A percentile compares a stretch with the other conserved stretches of the same genome.
These are phyloP conservation scores for Arenicola marina DNA, from an alignment of 2,888 invertebrate species.

Conservation along the genomic window DNA sequence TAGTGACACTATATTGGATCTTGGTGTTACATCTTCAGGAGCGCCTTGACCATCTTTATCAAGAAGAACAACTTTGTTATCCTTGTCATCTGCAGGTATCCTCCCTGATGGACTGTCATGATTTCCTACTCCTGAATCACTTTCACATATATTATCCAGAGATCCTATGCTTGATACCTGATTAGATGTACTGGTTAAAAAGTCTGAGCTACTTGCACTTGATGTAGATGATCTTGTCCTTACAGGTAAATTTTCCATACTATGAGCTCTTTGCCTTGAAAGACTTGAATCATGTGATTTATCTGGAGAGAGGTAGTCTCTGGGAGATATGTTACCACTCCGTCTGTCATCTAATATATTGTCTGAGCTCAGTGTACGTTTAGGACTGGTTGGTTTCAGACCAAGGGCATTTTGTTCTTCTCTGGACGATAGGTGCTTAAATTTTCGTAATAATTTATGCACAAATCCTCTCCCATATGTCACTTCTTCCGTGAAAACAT, in stretches of 20 bases:
- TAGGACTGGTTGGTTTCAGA: neutral
- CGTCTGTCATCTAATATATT: constrained; percentile 1
- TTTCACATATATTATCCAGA: too few relatives aligned
- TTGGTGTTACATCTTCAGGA: neutral
- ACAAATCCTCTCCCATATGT: constrained; percentile 54
- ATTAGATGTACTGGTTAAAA: too few relatives aligned
- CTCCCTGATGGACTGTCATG: too few relatives aligned
- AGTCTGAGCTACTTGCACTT: too few relatives aligned
- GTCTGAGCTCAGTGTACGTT: neutral
- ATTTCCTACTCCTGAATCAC: too few relatives aligned
- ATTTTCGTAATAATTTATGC: constrained; percentile 49
- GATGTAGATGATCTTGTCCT: too few relatives aligned
- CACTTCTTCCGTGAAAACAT: constrained; percentile 48
- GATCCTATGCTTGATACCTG: too few relatives aligned
- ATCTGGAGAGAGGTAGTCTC: neutral
- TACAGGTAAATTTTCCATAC: neutral
- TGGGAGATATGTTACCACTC: neutral
- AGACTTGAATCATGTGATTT: neutral
- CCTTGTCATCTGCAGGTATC: too few relatives aligned
- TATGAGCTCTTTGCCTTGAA: neutral
- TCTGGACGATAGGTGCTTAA: constrained; percentile 15
- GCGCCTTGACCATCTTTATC: neutral
- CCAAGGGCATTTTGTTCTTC: neutral
- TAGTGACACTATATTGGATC: neutral
- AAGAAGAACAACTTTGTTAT: too few relatives aligned